Evolutionary conservation across 2,888 invertebrate genomes (phyloP), one percentile per base, ranked within the genome.

Genomic region (Macrophya alboannulata): DNA sequence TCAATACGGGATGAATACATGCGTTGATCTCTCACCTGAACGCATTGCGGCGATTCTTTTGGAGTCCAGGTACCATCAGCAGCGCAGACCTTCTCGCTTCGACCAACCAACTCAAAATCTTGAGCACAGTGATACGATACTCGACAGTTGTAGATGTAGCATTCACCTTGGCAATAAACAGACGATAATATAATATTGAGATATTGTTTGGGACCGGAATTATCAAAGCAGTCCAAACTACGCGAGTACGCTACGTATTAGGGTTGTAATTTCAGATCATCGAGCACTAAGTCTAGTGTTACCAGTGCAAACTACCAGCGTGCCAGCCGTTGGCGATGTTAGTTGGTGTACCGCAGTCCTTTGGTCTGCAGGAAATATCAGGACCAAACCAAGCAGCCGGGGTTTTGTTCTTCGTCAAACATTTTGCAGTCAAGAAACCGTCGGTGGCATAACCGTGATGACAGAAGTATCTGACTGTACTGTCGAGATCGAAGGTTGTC

Each of bases 381-480:
- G 99, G 99, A 1, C 99, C 99, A 91, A 98, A 99, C 99, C 99
- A 99, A 88, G 97, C 97, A 0, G 99, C 99, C 89, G 96, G 96
- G 0, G 95, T 93, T 0, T 95, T 96, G 89, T 98, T 98, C 89
- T 98, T 98, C 86, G 98, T 97, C 88, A 99, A 94, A 93, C 99
- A 99, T 94, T 99, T 99, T 81, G 99, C 98, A 71, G 97, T 95
- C 1, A 98, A 97, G 93, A 99, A 97, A 0, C 99, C 99, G 91
- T 97, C 97, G 87, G 98, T 97, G 86, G 97, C 97, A 94, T 98
- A 99, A 17, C 99, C 99, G n/a, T 97, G 97, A 91, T 97, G 97
- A 91, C 99, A 99, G 92, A 97, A 97, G 94, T 99, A 99, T 93
- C 98, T 97, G 3, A 99, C 96, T 0, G 97, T 97, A 17, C 97